Evolutionary conservation across 2,888 invertebrate genomes (phyloP), one percentile per base, ranked within the genome.

Genomic region (Dicyrtomina minuta): DNA sequence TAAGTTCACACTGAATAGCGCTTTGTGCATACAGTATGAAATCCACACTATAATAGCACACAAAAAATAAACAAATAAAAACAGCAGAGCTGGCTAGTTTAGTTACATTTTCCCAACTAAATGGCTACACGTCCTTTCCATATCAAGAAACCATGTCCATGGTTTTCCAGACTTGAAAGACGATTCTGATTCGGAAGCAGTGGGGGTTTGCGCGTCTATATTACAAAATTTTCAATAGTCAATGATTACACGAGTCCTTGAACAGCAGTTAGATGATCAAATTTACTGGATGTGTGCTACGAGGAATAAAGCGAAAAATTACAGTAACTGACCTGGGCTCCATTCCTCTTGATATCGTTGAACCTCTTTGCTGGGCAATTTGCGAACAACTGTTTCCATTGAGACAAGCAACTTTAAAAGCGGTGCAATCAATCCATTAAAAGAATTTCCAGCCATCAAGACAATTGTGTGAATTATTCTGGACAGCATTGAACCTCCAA

Each of bases 61-160:
- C 4, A 33, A 33, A 33, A 33, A 33, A 33, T 33, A 33, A 33
- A 5, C 3, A 33, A 33, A 33, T 33, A 33, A 33, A 33, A 5
- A 33, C 8, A 33, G 4, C 33, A 33, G 33, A 33, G 8, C 33
- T 33, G 8, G 33, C 33, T 5, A 33, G 8, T 33, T 33, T 5
- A 33, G 8, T 33, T 33, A 33, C 33, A 61, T 17, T 68, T 86
- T 80, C 3, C 88, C 88, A 61, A 88, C 84, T 71, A 88, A 80
- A 62, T 87, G 81, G n/a, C 86, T 84, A 78, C 86, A 86, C 0
- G 85, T 84, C 74, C 86, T 81, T 79, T 87, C 87, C 78, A 87
- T 80, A 79, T 88, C 87, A 39, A 87, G 80, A 71, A 87, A 82
- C 87, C 88, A 62, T 83, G 80, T 85, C 85, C 85, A 43, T 81